Evolutionary conservation across 2,113 vertebrate species (phyloP), one percentile per base, ranked within the genome.

Genomic region (Rhinogobius similis): DNA sequence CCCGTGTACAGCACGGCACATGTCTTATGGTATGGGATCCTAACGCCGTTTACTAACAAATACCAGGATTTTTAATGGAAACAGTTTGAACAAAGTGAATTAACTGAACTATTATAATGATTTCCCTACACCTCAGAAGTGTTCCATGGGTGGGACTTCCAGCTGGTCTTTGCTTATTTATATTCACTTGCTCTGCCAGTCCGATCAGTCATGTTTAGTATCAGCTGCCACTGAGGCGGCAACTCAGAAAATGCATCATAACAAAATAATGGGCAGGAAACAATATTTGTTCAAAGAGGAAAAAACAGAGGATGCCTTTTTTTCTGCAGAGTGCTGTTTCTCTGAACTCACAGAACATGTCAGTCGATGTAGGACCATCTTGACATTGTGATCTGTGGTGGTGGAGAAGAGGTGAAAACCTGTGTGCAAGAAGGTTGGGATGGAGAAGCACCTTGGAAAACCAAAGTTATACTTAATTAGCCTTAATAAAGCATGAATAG

Each of bases 211-310:
- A 36, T 61, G 58, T 61, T 32, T 61, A 61, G 58, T 32, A 61
- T 61, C 58, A 61, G 58, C 58, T 61, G 58, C 58, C 58, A 61
- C 3, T 16, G 18, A 36, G 18, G 58, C 14, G 58, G 29, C 29
- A 61, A 61, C 58, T 36, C 18, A 12, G 29, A 61, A 61, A 61
- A 61, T 36, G 27, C 13, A 38, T 38, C 29, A 36, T 36, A 61
- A 61, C 58, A 61, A 38, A 61, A 32, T 61, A 61, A 61, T 61
- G 27, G 27, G 29, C 29, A 36, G 27, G 58, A 38, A 36, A n/a
- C 58, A 61, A 36, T 61, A 61, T 61, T 61, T 61, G 58, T 61
- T n/a, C 58, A 61, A 61, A 61, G 58, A 61, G 29, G 27, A 4
- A 32, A 59, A 32, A 36, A 2, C 58, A 36, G 27, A 20, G 27